phyloP scores from a whole-genome alignment of 2,113 vertebrate genomes.

The Nothoprocta pentlandii region DNA sequence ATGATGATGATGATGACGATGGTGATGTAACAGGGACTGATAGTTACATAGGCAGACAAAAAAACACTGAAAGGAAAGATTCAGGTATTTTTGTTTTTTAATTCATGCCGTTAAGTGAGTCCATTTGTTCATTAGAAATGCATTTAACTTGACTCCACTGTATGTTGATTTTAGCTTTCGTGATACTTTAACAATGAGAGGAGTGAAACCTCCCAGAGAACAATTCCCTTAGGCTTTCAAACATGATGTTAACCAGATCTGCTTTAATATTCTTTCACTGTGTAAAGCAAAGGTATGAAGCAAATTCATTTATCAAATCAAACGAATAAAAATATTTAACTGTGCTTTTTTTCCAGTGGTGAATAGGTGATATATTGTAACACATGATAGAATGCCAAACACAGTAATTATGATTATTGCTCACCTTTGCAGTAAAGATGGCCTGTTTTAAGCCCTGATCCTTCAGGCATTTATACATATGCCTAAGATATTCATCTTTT shows the following conservation, averaged over 20 bases:
- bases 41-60: background rate
- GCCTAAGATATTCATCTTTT: background rate
- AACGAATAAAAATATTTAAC: slow-evolving; percentile 25
- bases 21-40: background rate
- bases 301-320: slow-evolving; percentile 62
- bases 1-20: too few species aligned
- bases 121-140: slow-evolving; percentile 30
- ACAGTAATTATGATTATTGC: slow-evolving; percentile 24
- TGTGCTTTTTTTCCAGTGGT: slow-evolving; percentile 22
- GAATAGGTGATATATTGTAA: slow-evolving; percentile 50
- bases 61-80: background rate
- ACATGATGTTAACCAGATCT: slow-evolving; percentile 31
- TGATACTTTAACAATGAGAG: slow-evolving; percentile 1
- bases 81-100: background rate
- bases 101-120: background rate
- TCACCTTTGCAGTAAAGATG: background rate
- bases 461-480: background rate
- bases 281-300: slow-evolving; percentile 56
- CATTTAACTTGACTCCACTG: slow-evolving; percentile 24
- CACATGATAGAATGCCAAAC: background rate
- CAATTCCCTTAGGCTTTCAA: background rate
- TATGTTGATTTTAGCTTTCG: slow-evolving; percentile 34
- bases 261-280: slow-evolving; percentile 60
- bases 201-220: slow-evolving; percentile 8
- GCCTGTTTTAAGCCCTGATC: background rate